phyloP scores from a whole-genome alignment of 2,113 vertebrate genomes.

The Urocolius indicus region DNA sequence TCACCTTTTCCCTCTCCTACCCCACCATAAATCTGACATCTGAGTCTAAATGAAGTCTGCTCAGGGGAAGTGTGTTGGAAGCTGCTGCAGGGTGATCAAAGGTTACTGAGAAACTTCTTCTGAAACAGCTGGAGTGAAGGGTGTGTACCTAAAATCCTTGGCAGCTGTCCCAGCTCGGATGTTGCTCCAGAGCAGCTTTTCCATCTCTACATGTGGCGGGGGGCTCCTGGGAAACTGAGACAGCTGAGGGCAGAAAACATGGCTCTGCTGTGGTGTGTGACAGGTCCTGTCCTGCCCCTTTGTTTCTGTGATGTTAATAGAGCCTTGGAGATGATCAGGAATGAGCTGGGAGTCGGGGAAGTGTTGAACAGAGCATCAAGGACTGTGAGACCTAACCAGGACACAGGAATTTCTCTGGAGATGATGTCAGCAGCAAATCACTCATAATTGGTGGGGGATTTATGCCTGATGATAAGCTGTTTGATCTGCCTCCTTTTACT shows the following conservation, averaged over 20 bases:
- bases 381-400: background rate
- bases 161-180: background rate
- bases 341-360: background rate
- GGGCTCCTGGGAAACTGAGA: background rate
- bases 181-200: background rate
- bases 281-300: background rate
- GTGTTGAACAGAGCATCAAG: background rate
- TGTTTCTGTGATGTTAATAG: background rate
- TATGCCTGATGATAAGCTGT: conserved; percentile 23
- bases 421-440: conserved; percentile 36
- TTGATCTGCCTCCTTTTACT: conserved; percentile 50
- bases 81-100: background rate
- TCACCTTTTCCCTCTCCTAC: background rate
- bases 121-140: background rate
- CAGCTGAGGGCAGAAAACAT: background rate
- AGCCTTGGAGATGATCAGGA: background rate
- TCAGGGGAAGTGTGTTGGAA: background rate
- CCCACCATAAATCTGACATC: background rate
- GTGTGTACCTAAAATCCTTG: background rate
- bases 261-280: background rate
- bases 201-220: background rate
- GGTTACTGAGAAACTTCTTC: background rate
- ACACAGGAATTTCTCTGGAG: conserved; percentile 19
- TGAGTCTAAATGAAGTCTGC: background rate
- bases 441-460: conserved; percentile 38